Percentiles rank a stretch among this genome's conserved stretches.
These are phyloP conservation scores for Leucophenga maculata DNA, from an alignment of 2,888 invertebrate genomes.

Conservation along the genomic window DNA sequence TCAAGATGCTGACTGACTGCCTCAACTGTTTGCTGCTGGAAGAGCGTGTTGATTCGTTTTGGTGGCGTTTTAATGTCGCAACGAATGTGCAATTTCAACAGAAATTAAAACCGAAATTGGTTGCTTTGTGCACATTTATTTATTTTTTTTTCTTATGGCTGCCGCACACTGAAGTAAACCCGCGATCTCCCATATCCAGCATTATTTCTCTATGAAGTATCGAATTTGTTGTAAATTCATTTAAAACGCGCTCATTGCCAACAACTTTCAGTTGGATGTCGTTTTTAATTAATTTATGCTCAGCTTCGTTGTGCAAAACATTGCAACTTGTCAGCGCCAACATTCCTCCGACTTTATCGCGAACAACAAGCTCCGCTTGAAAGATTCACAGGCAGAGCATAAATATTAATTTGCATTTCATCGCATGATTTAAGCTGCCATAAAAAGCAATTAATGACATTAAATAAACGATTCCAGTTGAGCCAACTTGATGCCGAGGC, in stretches of 20 bases:
- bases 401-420: conserved; percentile 60
- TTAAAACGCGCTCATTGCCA: conserved; percentile 9
- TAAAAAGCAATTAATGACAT: conserved; percentile 53
- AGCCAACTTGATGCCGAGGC: too few species aligned
- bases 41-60: conserved; percentile 68
- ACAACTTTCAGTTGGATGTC: conserved; percentile 7
- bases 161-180: too few species aligned
- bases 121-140: conserved; percentile 16
- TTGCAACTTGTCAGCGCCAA: conserved; percentile 3
- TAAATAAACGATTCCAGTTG: conserved; percentile 22
- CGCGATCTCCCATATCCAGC: neutral
- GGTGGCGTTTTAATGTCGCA: conserved; percentile 66
- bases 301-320: neutral
- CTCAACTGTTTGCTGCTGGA: conserved; percentile 27
- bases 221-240: conserved; percentile 14
- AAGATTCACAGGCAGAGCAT: conserved; percentile 32
- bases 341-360: neutral
- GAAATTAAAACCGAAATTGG: conserved; percentile 49
- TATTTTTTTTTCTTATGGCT: neutral
- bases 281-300: conserved; percentile 17
- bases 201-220: neutral
- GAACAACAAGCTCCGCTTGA: neutral
- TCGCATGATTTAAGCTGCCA: conserved; percentile 53
- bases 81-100: conserved; percentile 61
- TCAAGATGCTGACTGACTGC: conserved; percentile 62